Evolutionary conservation across 35 echinoderm and acorn worm species (phyloP), one percentile per base, ranked within the genome.

Genomic region (Lytechinus variegatus): DNA sequence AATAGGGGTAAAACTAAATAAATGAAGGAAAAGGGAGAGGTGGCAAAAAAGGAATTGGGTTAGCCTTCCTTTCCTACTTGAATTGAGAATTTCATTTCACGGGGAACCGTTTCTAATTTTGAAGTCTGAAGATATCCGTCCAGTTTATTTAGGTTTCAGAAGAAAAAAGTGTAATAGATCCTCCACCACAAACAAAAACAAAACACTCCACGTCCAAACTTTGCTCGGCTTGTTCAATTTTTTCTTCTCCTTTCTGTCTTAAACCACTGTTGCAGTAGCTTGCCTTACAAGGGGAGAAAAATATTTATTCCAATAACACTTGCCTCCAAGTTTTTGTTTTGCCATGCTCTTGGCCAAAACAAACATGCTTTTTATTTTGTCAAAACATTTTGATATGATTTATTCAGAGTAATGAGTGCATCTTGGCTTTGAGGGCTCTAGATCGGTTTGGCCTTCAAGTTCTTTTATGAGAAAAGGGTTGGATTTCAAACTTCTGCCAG

Each of bases 131-230:
- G 66, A 24, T 79, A 24, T 19, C 66, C 66, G 14, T 79, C 66
- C 6, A 79, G 66, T 79, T 79, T 79, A 79, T 79, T 79, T 79
- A 24, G 66, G 66, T 79, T 79, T 79, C 66, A 79, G 66, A 79
- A 79, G 66, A 79, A 79, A 79, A 79, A 79, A 79, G 66, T 79
- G 66, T 79, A 79, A 79, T 79, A 79, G 66, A 79, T 79, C 66
- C 19, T 79, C 21, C 4, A 79, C 66, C 66, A 79, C 66, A 79
- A 79, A 79, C 66, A 79, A 79, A 79, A 79, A 79, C 66, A 79
- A 79, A 79, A 79, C 66, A 79, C 66, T 79, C 66, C 66, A 79
- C 66, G n/a, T 79, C n/a, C 66, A 79, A 79, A 79, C 66, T 79
- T 79, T 79, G 66, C 24, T 24, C 66, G 14, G 6, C 66, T 79